Evolutionary conservation across 2,888 invertebrate genomes (phyloP).

Genomic region (Gnatocerus cornutus): DNA sequence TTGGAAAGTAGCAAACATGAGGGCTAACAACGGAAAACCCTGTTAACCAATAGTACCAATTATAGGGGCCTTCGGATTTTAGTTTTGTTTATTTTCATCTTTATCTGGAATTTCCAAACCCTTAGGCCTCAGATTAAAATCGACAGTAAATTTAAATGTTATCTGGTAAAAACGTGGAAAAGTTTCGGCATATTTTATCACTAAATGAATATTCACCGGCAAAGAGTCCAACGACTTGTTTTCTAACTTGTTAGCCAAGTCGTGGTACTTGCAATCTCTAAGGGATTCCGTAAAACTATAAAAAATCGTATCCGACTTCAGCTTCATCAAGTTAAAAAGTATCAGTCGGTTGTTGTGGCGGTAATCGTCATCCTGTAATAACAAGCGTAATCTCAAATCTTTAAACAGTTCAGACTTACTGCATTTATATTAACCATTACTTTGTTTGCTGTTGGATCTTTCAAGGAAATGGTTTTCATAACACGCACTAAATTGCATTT

Average conservation of each 20-base stretch:
- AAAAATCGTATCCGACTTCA: constrained; percentile 20
- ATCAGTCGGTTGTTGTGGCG: constrained; percentile 31
- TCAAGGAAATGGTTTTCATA: constrained; percentile 22
- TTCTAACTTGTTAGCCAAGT: constrained; percentile 15
- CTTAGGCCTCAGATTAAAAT: no score
- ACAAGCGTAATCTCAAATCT: not conserved
- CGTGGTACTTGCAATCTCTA: constrained; percentile 2
- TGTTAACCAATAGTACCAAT: no score
- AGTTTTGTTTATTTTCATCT: no score
- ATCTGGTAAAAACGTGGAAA: no score
- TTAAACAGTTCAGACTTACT: constrained; percentile 16
- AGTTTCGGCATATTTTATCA: no score
- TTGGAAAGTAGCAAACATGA: no score
- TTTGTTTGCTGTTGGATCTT: constrained; percentile 13
- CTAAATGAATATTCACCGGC: constrained; percentile 5
- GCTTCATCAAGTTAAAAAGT: constrained; percentile 16
- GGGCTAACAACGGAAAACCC: no score
- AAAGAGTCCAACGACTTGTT: not conserved
- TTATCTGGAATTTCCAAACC: no score
- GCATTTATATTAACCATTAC: not conserved
- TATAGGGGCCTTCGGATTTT: no score
- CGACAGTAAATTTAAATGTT: no score
- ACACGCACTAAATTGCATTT: constrained; percentile 20
- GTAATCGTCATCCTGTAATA: constrained; percentile 21
- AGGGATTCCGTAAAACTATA: constrained; percentile 17